Conservation (phyloP, 2,113 vertebrate species). For the Alosa alosa region DNA sequence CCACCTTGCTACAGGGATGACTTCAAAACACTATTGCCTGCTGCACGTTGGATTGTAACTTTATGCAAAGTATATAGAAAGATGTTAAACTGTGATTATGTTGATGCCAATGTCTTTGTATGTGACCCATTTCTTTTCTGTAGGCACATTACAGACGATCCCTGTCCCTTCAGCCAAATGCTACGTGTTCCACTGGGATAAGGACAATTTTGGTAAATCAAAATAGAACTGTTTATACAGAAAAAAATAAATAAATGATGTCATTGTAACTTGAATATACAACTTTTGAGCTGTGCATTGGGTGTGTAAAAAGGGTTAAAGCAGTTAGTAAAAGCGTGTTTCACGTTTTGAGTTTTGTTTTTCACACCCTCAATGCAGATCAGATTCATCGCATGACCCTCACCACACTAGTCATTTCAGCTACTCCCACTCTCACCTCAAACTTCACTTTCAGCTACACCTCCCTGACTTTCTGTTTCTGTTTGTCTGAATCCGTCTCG, state of each 20-base stretch:
- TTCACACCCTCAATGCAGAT: neutral
- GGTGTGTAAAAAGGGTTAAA: neutral
- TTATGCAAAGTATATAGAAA: neutral
- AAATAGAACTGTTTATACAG: neutral
- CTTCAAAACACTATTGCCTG: neutral
- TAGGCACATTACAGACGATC: slow-evolving; percentile 78
- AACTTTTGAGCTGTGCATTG: neutral
- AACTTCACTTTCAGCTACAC: neutral
- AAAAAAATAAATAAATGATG: neutral
- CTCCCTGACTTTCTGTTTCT: neutral
- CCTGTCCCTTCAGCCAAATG: slow-evolving; percentile 84
- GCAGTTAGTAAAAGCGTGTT: neutral
- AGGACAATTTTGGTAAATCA: slow-evolving; percentile 91
- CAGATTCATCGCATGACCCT: neutral
- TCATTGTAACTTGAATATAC: neutral
- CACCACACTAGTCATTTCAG: neutral
- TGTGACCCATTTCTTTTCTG: slow-evolving; percentile 22
- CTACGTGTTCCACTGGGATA: slow-evolving; percentile 88
- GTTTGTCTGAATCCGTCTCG: neutral
- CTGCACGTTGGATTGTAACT: neutral
- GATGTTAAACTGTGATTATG: neutral
- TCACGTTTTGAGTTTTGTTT: neutral
- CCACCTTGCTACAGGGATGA: neutral
- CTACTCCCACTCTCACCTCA: neutral
- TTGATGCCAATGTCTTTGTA: slow-evolving; percentile 18